Evolutionary conservation across 2,797 vertebrate genomes (phyloP), one percentile per base, ranked within the genome.

Genomic region (Sandelia bainsii): DNA sequence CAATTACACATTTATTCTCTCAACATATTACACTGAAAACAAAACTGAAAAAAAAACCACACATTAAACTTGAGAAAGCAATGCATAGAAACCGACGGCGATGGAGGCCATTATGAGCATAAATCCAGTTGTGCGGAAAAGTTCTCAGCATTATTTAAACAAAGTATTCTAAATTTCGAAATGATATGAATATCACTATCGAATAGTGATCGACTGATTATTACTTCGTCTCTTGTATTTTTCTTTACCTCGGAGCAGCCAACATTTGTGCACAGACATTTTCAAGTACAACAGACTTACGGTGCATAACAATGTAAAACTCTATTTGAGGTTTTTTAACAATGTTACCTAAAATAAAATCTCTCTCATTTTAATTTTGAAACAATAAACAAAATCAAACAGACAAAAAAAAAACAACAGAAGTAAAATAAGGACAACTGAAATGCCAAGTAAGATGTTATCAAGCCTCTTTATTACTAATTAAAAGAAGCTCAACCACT

Each of bases 401-500:
- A 50, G 25, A 22, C 5, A 17, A 29, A 27, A 6, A 29, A 44
- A 13, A 34, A 48, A 17, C 4, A 9, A 3, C 27, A 61, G 9
- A 12, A 17, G 39, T 42, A 17, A 54, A 65, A 49, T 12, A 19
- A 69, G 39, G 29, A 22, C 42, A 57, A 19, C 10, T 39, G 5
- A 57, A 64, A 62, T 40, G 23, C 22, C 58, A 70, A 4, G 58
- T 23, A 34, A 73, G 61, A 83, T 71, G 46, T 80, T 58, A 67
- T 44, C 65, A 16, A 50, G 69, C 57, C 54, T 44, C 61, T 73
- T 85, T 84, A 87, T 84, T 77, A 88, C 67, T 89, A 75, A 90
- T 88, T 85, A 69, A 89, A 87, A 57, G 52, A 84, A 77, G 80
- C 59, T 48, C 74, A 59, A 60, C 75, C 84, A 83, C 80, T 79